Evolutionary conservation across 2,888 invertebrate species (phyloP), one percentile per base, ranked within the genome.

Genomic region (Dinocampus coccinellae): DNA sequence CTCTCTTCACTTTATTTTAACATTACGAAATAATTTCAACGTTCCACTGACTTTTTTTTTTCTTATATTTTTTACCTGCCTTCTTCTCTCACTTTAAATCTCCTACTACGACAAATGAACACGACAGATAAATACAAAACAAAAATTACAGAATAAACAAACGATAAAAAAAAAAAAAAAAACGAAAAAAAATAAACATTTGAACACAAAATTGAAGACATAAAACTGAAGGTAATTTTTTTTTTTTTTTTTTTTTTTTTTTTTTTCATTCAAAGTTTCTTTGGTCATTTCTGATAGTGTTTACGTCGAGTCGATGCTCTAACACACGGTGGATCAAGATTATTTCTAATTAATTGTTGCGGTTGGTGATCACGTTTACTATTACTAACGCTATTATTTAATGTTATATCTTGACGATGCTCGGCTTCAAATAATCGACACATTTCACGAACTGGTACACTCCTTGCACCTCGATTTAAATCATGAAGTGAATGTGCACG

Each of bases 371-470:
- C 16, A 33, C 16, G 33, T 20, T 58, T 58, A 33, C 16, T 58
- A 20, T 62, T 62, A 7, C 29, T n/a, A 33, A 34, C 13, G 20
- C 13, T 42, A 39, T 60, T 60, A 22, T 53, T 67, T 20, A 33
- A 47, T 13, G 22, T 22, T 6, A 3, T 22, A 33, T 78, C 77
- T 7, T 74, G 47, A 47, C 16, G 47, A 16, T 47, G 42, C 1
- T 90, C 90, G 53, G 91, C 91, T 82, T 93, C 93, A 86, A 93
- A 93, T 87, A 92, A 92, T 85, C 92, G 91, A 77, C 93, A 91
- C 87, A 93, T 90, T 82, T 93, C 92, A 70, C 92, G 89, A 24
- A 93, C 93, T 26, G 90, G 89, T 74, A 90, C 89, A 57, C 90
- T 89, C 71, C 90, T 88, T 3, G 84, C 80, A 6, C 88, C 88